Conservation (phyloP, 37 sponge, comb jelly and placozoan species). For the Cliona cf. orientalis region DNA sequence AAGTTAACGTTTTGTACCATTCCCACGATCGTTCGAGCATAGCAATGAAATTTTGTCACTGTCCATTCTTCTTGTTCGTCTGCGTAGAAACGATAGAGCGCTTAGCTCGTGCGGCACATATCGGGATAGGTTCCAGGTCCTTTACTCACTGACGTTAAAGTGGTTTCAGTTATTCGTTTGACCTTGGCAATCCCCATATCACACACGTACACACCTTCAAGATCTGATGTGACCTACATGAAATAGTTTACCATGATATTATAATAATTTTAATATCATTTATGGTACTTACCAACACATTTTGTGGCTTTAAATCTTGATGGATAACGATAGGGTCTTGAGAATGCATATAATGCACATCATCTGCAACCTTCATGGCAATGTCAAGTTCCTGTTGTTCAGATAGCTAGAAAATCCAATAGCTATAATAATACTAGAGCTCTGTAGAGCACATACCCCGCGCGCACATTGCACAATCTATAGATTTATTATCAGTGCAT, state of each 20-base stretch:
- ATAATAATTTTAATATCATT: background rate
- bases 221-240: slow-evolving; percentile 17
- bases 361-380: slow-evolving; percentile 27
- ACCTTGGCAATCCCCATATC: slow-evolving; percentile 51
- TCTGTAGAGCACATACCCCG: no score
- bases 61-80: no score
- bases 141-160: slow-evolving; percentile 13
- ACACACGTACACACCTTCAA: slow-evolving; percentile 32
- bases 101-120: no score
- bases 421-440: no score
- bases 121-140: slow-evolving; percentile 39
- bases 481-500: background rate
- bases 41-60: no score
- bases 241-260: background rate
- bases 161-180: background rate
- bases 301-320: slow-evolving; percentile 52
- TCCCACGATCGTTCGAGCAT: no score
- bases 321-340: slow-evolving; percentile 52
- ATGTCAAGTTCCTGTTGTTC: background rate
- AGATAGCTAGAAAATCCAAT: no score
- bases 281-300: slow-evolving; percentile 55
- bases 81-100: no score
- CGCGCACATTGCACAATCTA: background rate
- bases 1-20: no score
- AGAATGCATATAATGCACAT: slow-evolving; percentile 44